Base-by-base conservation (phyloP, 2,113 vertebrate species). In the Salvator merianae region DNA sequence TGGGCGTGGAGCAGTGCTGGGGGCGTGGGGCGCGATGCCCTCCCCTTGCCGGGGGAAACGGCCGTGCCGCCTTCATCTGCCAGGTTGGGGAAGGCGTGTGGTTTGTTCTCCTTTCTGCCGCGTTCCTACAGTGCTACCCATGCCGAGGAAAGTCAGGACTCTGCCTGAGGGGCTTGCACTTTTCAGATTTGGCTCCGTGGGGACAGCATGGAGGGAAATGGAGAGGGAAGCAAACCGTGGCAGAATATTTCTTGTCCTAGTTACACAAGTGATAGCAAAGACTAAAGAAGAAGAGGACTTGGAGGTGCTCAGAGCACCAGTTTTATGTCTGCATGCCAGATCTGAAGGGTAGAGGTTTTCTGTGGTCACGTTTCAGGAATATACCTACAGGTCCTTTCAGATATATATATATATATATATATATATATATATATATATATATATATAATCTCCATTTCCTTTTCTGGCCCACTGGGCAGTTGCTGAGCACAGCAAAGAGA, bases 21-120 rank as follows among this genome's bases (percentile, higher is more conserved):
- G 47, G 7, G 4, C 9, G 28, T 1, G 28, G 14, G 20, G 38
- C 12, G 7, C 2, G 10, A 3, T 34, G 2, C 26, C 1, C 13
- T 14, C 53, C n/a, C 18, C 0, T 10, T 2, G 10, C n/a, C 38
- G 8, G 50, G 12, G 5, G 5, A 8, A 62, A 63, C 4, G 3
- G 24, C 16, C 12, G 36, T 24, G 70, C 12, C 7, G 34, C 7
- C 12, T 5, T 34, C 71, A 10, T 30, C 14, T 32, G 73, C 40
- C 73, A 14, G 28, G 55, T 16, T 59, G 55, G 55, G 55, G 16
- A 20, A 13, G 5, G 55, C 55, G 14, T 6, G 20, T 13, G 18
- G 16, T 5, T 74, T 10, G 47, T 7, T 22, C 30, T 0, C 30
- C 30, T 55, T 14, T 14, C 16, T 3, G 5, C 9, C 24, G 7